Evolutionary conservation across 2,113 vertebrate species (phyloP).

Genomic region (Tauraco erythrolophus): DNA sequence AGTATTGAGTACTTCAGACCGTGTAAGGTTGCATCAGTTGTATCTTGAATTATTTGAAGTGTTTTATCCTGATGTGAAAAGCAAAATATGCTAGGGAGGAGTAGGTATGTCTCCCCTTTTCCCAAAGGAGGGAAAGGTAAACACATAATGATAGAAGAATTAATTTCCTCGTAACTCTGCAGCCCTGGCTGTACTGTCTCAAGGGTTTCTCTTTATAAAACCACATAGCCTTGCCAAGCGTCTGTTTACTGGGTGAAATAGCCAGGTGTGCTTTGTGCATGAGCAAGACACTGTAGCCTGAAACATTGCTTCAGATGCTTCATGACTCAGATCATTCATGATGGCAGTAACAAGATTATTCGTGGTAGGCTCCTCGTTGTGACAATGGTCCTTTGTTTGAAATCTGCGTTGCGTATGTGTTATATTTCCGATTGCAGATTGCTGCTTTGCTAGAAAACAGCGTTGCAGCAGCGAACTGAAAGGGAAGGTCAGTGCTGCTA

Average conservation of each 20-base stretch:
- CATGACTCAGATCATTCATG: neutral
- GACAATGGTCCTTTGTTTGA: neutral
- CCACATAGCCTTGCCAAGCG: neutral
- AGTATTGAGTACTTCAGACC: neutral
- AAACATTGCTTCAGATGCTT: neutral
- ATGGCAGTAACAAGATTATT: neutral
- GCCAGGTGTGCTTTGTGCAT: neutral
- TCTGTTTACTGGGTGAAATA: neutral
- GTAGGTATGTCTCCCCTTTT: neutral
- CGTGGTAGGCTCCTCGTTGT: neutral
- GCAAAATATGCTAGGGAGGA: neutral
- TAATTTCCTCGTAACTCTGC: neutral
- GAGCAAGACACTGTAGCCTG: neutral
- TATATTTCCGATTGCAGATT: constrained; percentile 2
- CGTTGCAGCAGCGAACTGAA: neutral
- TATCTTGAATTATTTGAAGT: neutral
- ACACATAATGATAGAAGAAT: neutral
- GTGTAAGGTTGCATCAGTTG: rapidly evolving
- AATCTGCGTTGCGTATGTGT: neutral
- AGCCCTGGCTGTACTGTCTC: neutral
- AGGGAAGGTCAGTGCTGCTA: neutral
- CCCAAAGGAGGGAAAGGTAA: neutral
- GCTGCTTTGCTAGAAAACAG: neutral
- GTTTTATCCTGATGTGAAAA: neutral
- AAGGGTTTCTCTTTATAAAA: neutral